These are phyloP conservation scores for Oopsacas minuta DNA, from an alignment of 37 sponge, comb jelly and placozoan species.

Conservation along the genomic window DNA sequence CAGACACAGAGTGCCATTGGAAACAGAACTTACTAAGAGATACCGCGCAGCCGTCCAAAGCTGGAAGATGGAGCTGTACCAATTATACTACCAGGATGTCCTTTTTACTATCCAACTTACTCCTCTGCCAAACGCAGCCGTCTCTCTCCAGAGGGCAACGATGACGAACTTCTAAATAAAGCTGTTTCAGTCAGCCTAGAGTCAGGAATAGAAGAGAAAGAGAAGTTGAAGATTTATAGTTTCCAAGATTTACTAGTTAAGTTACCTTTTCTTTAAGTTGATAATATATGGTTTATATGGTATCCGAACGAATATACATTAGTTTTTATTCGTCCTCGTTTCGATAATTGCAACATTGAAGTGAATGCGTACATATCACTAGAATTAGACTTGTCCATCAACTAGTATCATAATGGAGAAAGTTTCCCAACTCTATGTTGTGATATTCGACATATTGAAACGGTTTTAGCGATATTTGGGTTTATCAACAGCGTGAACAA, in stretches of 20 bases:
- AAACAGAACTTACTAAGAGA: not conserved
- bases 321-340: not conserved
- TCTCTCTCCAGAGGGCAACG: not conserved
- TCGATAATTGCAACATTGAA: not conserved
- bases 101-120: not conserved
- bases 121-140: not conserved
- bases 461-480: not conserved
- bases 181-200: not conserved
- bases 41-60: not conserved
- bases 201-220: not conserved
- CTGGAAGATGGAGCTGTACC: constrained; percentile 8
- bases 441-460: constrained; percentile 4
- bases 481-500: not conserved
- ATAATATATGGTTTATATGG: not conserved
- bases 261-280: not conserved
- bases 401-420: not conserved
- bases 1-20: not conserved
- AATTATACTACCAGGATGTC: not conserved
- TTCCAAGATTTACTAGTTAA: constrained; percentile 11
- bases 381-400: not conserved
- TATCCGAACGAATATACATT: constrained; percentile 1
- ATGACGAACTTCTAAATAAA: not conserved
- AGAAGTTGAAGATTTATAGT: not conserved
- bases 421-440: not conserved
- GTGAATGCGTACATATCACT: constrained; percentile 4